Conservation (phyloP, 2,888 invertebrate genomes). For the Magallana nippona region DNA sequence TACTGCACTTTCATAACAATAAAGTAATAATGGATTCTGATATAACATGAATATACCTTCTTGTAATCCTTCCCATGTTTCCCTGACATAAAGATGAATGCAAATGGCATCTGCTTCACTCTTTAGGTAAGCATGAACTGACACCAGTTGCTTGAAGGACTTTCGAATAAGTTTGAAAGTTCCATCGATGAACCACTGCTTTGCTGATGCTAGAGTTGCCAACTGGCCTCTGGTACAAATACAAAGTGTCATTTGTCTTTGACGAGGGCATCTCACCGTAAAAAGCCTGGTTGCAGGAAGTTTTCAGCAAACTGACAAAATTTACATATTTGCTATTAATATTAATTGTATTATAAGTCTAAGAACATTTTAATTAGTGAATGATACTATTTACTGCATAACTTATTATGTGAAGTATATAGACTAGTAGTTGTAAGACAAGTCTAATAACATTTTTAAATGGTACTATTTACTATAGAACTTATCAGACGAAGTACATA, state of each 20-base stretch:
- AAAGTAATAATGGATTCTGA: background rate
- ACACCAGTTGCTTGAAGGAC: background rate
- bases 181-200: slow-evolving; percentile 21
- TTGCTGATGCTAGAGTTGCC: background rate
- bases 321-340: background rate
- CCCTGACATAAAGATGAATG: slow-evolving; percentile 2
- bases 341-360: no score
- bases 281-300: slow-evolving; percentile 14
- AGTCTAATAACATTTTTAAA: no score
- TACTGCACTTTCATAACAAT: background rate
- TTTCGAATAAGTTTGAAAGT: background rate
- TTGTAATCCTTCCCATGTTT: slow-evolving; percentile 10
- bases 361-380: no score
- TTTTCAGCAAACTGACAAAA: slow-evolving; percentile 2
- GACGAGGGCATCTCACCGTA: background rate
- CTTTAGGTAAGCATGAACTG: background rate
- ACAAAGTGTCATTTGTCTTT: background rate
- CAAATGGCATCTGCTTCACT: background rate
- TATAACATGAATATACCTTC: background rate
- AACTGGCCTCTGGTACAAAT: background rate
- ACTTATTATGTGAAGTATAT: no score
- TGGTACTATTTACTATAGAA: no score
- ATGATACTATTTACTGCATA: no score
- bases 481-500: no score
- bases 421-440: no score